Conservation (phyloP, 2,113 vertebrate genomes). For the Tangachromis dhanisi region DNA sequence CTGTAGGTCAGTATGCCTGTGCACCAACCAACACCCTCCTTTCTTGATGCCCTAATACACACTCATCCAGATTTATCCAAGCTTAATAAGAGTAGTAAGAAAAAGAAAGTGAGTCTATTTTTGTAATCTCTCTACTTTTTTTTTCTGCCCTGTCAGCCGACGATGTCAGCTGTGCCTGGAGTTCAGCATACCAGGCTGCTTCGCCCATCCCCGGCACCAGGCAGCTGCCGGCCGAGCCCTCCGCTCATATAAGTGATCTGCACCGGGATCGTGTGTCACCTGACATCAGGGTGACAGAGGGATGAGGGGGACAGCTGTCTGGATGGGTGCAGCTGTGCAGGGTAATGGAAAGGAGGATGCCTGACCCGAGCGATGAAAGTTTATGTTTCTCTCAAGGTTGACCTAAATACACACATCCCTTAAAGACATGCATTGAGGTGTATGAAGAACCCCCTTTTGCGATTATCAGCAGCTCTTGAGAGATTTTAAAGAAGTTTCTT, state of each 20-base stretch:
- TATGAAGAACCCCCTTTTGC: background rate
- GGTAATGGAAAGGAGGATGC: constrained; percentile 21
- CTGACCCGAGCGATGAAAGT: constrained; percentile 19
- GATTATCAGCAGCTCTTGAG: background rate
- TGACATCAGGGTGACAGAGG: constrained; percentile 30
- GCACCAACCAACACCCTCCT: background rate
- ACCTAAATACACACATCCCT: background rate
- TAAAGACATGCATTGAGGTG: background rate
- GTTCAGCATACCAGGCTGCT: constrained; percentile 58
- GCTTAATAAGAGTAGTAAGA: constrained; percentile 48
- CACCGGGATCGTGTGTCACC: constrained; percentile 50
- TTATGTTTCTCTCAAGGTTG: background rate
- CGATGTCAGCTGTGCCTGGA: constrained; percentile 63
- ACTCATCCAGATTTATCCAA: constrained; percentile 57
- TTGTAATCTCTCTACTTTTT: constrained; percentile 40
- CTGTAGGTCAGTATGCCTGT: constrained; percentile 46
- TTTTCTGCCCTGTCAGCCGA: constrained; percentile 1
- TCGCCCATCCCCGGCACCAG: constrained; percentile 40
- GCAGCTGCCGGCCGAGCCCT: constrained; percentile 66
- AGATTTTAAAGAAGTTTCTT: background rate
- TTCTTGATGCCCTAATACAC: constrained; percentile 31
- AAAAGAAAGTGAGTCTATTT: constrained; percentile 51
- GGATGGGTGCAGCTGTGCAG: constrained; percentile 52
- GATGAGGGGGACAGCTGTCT: constrained; percentile 48
- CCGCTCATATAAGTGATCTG: constrained; percentile 22